These are phyloP conservation scores for Habropoda laboriosa DNA, from an alignment of 1,140 invertebrate genomes.

Conservation along the genomic window DNA sequence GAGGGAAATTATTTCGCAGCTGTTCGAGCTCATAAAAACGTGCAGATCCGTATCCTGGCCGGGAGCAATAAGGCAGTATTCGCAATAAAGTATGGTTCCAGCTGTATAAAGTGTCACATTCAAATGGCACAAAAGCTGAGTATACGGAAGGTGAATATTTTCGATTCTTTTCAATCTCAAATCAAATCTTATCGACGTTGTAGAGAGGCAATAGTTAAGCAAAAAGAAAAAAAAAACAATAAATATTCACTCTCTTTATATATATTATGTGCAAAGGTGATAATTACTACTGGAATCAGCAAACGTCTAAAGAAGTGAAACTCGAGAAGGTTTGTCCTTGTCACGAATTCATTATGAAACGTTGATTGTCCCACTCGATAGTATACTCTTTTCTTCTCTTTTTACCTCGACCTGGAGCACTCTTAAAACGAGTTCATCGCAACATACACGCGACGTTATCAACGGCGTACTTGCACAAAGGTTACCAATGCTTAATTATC, in stretches of 20 bases:
- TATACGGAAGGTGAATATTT: too few species aligned
- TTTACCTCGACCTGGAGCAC: neutral
- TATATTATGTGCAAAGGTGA: neutral
- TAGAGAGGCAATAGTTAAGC: too few species aligned
- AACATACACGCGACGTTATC: neutral
- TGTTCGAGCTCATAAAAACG: slow-evolving; percentile 21
- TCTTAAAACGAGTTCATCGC: neutral
- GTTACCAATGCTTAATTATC: too few species aligned
- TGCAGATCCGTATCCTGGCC: neutral
- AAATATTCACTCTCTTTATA: too few species aligned
- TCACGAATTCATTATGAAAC: slow-evolving; percentile 9
- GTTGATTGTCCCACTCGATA: neutral
- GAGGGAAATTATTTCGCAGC: slow-evolving; percentile 39
- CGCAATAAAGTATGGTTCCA: neutral
- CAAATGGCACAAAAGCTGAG: neutral
- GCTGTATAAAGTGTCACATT: neutral
- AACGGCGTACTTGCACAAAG: neutral
- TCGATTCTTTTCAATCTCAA: neutral
- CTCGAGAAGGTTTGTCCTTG: slow-evolving; percentile 4
- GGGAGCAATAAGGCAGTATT: neutral
- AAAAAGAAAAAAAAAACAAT: too few species aligned
- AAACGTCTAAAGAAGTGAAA: neutral
- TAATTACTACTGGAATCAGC: neutral
- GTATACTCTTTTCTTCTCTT: neutral
- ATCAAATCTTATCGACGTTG: too few species aligned